These are phyloP conservation scores for Agrotis segetum DNA, from an alignment of 2,888 invertebrate species.

Conservation along the genomic window DNA sequence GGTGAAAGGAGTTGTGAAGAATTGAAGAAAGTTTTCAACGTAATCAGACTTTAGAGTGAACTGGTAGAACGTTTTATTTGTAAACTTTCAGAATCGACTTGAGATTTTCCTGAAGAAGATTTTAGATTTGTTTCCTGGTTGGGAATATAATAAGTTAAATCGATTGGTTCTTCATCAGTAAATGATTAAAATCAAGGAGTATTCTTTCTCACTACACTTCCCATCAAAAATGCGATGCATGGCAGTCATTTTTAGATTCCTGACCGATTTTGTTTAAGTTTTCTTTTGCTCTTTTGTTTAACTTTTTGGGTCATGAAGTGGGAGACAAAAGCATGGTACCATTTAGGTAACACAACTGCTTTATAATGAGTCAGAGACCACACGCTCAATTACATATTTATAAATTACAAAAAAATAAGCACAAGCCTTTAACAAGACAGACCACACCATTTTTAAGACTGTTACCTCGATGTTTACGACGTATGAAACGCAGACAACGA, in stretches of 20 bases:
- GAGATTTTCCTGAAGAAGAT: background rate
- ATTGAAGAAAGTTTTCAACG: background rate
- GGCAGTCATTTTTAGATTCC: background rate
- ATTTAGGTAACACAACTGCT: background rate
- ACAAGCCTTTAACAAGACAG: conserved; percentile 43
- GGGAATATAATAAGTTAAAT: background rate
- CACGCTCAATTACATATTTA: conserved; percentile 32
- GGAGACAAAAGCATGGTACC: background rate
- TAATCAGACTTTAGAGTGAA: background rate
- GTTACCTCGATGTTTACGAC: conserved; percentile 62
- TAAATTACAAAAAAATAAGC: conserved; percentile 43
- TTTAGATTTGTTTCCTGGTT: background rate
- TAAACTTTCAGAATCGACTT: background rate
- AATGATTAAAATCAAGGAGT: background rate
- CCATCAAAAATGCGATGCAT: too few species aligned
- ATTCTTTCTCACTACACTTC: too few species aligned
- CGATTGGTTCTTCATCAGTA: too few species aligned
- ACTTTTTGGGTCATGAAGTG: background rate
- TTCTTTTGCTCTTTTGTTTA: background rate
- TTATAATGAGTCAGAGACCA: conserved; percentile 18
- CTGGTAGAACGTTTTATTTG: too few species aligned
- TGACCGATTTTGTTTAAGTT: background rate
- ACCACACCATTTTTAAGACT: conserved; percentile 54
- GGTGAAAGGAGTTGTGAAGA: conserved; percentile 25
- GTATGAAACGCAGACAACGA: conserved; percentile 65